A percentile compares a stretch with the other conserved stretches of the same genome.
phyloP scores from a whole-genome alignment of 2,113 vertebrate genomes.

The Pycnonotus jocosus region DNA sequence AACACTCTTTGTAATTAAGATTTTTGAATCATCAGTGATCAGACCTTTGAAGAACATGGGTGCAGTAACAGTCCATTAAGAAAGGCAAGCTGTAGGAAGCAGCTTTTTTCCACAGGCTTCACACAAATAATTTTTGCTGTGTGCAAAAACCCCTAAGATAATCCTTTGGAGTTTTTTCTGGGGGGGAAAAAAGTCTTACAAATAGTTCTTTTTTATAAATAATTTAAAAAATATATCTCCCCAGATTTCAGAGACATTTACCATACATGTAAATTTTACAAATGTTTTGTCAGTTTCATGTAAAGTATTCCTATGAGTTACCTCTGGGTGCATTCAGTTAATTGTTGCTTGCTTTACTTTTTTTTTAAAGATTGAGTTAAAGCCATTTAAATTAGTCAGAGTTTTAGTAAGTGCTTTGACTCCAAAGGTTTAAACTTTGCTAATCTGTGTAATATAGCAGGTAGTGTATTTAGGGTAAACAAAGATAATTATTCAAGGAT shows the following conservation, averaged over 20 bases:
- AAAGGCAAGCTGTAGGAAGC: background rate
- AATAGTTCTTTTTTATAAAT: background rate
- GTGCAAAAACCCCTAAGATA: background rate
- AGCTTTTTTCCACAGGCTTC: background rate
- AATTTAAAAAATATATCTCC: background rate
- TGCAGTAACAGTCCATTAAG: background rate
- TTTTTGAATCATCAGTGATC: background rate
- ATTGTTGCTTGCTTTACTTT: background rate
- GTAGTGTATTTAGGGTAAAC: background rate
- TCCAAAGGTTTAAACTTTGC: background rate
- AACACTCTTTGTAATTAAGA: background rate
- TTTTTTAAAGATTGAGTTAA: background rate
- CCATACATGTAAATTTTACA: background rate
- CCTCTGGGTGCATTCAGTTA: background rate
- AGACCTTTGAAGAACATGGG: background rate
- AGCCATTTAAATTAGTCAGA: background rate
- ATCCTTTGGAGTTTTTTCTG: fast-evolving
- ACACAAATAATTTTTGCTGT: background rate
- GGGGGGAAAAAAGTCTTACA: background rate
- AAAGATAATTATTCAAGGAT: background rate
- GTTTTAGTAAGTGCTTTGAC: background rate
- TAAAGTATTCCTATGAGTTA: background rate
- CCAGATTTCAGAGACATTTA: background rate
- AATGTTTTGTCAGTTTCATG: background rate
- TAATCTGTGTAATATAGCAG: background rate